phyloP scores from a whole-genome alignment of 2,113 vertebrate genomes.

The Nibea coibor region DNA sequence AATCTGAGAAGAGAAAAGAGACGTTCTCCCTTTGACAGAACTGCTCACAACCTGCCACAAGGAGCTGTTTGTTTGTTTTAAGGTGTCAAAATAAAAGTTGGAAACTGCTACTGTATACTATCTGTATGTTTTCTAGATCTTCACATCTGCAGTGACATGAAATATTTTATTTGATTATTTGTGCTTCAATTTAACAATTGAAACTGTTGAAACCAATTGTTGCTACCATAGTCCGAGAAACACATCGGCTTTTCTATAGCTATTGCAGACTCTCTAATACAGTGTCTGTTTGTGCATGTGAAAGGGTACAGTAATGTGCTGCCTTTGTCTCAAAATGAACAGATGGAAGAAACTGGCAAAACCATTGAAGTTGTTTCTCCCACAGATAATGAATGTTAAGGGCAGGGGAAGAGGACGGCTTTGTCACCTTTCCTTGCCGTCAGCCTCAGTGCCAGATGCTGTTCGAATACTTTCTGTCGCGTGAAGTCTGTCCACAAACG shows the following conservation, averaged over 20 bases:
- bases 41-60: neutral
- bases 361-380: conserved; percentile 26
- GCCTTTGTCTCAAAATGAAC: conserved; percentile 26
- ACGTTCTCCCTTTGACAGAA: neutral
- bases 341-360: conserved; percentile 24
- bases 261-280: neutral
- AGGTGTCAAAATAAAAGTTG: neutral
- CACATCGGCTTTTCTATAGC: neutral
- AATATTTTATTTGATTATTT: neutral
- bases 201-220: neutral
- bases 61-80: neutral
- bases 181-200: neutral
- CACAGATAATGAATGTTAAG: conserved; percentile 36
- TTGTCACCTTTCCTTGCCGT: conserved; percentile 38
- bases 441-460: conserved; percentile 48
- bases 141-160: neutral
- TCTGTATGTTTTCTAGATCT: no score
- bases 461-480: conserved; percentile 37
- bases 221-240: neutral
- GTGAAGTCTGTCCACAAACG: conserved; percentile 23
- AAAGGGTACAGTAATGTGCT: conserved; percentile 2
- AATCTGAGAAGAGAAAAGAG: neutral
- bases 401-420: conserved; percentile 16
- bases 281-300: neutral
- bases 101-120: no score